Evolutionary conservation across 2,113 vertebrate genomes (phyloP).

Genomic region (Tragulus kanchil): DNA sequence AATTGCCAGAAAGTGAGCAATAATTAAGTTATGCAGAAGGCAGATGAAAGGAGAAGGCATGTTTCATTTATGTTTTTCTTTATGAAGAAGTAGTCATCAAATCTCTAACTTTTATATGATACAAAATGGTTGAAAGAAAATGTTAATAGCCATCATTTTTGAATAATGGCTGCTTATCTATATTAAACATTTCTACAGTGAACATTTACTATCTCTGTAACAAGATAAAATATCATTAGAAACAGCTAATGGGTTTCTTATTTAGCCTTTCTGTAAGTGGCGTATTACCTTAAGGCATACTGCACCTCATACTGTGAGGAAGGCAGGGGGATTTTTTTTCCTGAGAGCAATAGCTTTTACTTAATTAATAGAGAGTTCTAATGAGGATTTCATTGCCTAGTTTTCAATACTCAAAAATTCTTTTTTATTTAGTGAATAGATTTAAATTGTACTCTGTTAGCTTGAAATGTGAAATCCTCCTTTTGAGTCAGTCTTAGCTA

Average conservation of each 20-base stretch:
- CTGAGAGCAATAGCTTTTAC: constrained; percentile 60
- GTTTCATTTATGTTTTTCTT: background rate
- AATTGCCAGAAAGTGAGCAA: background rate
- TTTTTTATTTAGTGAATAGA: constrained; percentile 59
- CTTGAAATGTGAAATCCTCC: constrained; percentile 52
- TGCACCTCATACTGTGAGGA: constrained; percentile 59
- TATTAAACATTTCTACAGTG: constrained; percentile 60
- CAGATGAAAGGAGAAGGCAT: background rate
- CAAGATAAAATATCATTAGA: constrained; percentile 66
- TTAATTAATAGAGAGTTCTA: constrained; percentile 76
- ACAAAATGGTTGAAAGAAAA: constrained; percentile 48
- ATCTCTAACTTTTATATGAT: background rate
- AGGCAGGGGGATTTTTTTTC: constrained; percentile 42
- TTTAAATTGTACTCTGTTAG: constrained; percentile 49
- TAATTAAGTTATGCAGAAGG: background rate
- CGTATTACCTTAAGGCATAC: constrained; percentile 28
- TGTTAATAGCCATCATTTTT: constrained; percentile 6
- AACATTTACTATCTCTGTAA: constrained; percentile 59
- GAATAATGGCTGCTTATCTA: constrained; percentile 22
- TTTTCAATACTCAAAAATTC: constrained; percentile 53
- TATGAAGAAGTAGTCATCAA: background rate
- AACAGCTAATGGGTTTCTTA: constrained; percentile 60
- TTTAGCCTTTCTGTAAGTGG: constrained; percentile 46
- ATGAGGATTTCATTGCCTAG: constrained; percentile 66
- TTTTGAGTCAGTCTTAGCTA: constrained; percentile 48